These are phyloP conservation scores for Rhamnusium bicolor DNA, from an alignment of 2,888 invertebrate species.

Conservation along the genomic window DNA sequence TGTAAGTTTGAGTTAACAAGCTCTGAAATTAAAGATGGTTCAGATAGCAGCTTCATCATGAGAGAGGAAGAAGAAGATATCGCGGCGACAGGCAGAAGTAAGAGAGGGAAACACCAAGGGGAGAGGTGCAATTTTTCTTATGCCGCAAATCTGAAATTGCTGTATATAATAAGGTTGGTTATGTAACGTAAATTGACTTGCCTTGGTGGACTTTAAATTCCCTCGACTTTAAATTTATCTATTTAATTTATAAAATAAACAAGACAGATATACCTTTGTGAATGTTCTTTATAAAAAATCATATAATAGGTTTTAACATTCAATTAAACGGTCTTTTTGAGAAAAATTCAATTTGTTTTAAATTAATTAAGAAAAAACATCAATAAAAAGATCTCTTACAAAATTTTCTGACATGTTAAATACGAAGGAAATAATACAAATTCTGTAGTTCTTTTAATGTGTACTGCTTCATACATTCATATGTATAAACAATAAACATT, in stretches of 20 bases:
- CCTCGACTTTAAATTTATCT: constrained; percentile 43
- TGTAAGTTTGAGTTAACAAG: constrained; percentile 67
- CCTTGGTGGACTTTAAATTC: constrained; percentile 42
- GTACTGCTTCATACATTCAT: too few species aligned
- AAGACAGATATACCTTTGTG: constrained; percentile 27
- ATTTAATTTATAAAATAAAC: constrained; percentile 38
- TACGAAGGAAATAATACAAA: not conserved
- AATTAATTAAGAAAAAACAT: not conserved
- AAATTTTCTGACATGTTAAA: not conserved
- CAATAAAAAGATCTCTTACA: not conserved
- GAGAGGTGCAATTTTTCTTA: constrained; percentile 67
- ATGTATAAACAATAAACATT: too few species aligned
- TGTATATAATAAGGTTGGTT: constrained; percentile 66
- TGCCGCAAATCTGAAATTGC: constrained; percentile 68
- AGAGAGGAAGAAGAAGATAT: constrained; percentile 67
- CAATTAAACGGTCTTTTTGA: not conserved
- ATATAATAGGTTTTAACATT: constrained; percentile 18
- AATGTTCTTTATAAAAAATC: constrained; percentile 4
- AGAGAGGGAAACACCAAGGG: constrained; percentile 58
- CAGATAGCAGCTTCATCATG: constrained; percentile 77
- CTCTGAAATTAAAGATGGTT: constrained; percentile 77
- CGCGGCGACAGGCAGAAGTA: constrained; percentile 61
- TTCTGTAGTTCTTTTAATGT: too few species aligned
- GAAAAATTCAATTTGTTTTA: not conserved
- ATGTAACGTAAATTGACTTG: constrained; percentile 64